Base-by-base conservation (phyloP, 2,797 vertebrate genomes). In the Coilia nasus region DNA sequence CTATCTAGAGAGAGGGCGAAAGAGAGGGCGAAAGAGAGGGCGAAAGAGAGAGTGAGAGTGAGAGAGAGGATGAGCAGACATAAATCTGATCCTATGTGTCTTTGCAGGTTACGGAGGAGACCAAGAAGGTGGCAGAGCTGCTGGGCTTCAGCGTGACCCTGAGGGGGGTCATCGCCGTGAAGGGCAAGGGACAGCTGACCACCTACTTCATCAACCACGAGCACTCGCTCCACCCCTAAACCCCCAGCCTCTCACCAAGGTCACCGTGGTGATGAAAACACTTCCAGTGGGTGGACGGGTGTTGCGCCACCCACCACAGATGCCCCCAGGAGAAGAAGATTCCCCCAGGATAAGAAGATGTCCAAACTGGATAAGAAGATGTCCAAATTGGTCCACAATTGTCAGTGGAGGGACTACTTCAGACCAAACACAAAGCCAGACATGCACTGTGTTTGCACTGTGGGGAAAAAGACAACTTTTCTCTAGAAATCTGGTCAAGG, bases 171-270 rank as follows among this genome's bases (percentile, higher is more conserved):
- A 91, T 98, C 90, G 95, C 94, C 12, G 97, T 98, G 50, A 98
- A 98, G 88, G 97, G 97, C 83, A 98, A 98, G 94, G 97, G 97
- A 19, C 92, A 98, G 57, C 95, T 98, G 54, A 96, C 94, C 83
- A 98, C 97, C 6, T 98, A 96, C 88, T 98, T 96, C 64, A 92
- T 98, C 54, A 95, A 95, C 89, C 96, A 94, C 0, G 96, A 97
- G 67, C 90, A 91, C 0, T 83, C 71, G 1, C 85, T 86, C 50
- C 89, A 88, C 23, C 87, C 78, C 56, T 89, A 91, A 90, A 89
- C 84, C 90, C 25, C 4, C 14, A 0, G 35, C 5, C 28, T 78
- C 35, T 78, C 4, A 78, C 50, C 14, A 21, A 2, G 19, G 35
- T 44, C 50, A 54, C 50, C 9, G 9, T 54, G 2, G 50, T 54